phyloP scores from a whole-genome alignment of 2,113 vertebrate genomes.

The Anoura caudifer region DNA sequence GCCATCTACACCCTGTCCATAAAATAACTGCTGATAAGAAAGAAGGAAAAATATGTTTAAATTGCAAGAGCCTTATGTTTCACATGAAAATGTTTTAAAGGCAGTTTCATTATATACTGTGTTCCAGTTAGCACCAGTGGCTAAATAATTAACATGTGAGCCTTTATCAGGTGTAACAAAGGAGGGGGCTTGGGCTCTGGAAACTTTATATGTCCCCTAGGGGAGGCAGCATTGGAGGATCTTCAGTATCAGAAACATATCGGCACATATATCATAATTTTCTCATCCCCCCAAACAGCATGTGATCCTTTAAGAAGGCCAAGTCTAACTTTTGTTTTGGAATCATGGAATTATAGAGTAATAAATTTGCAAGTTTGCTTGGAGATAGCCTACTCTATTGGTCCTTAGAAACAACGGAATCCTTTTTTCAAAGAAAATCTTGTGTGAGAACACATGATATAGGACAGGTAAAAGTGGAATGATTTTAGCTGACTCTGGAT shows the following conservation, averaged over 20 bases:
- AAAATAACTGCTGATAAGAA: constrained; percentile 78
- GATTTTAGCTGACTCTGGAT: not conserved
- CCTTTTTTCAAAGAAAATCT: not conserved
- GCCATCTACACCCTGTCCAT: constrained; percentile 66
- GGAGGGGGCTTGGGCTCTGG: not conserved
- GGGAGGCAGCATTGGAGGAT: not conserved
- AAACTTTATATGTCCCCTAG: constrained; percentile 26
- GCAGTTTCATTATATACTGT: constrained; percentile 1
- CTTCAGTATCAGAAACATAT: constrained; percentile 22
- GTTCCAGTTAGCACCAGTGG: constrained; percentile 5
- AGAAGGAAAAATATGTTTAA: constrained; percentile 73
- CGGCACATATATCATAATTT: not conserved
- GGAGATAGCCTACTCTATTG: not conserved
- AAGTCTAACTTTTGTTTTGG: constrained; percentile 6
- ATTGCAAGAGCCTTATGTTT: constrained; percentile 70
- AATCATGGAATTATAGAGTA: not conserved
- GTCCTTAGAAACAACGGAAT: constrained; percentile 4
- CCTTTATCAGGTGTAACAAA: constrained; percentile 33
- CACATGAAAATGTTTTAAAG: constrained; percentile 48
- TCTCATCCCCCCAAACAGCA: not conserved
- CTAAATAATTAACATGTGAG: constrained; percentile 67
- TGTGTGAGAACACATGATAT: not conserved
- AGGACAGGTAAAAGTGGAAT: not conserved
- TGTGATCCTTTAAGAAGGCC: not conserved
- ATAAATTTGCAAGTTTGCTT: not conserved